Percentiles rank a stretch among this genome's conserved stretches.
These are phyloP conservation scores for Torymus aiolomorphi DNA, from an alignment of 2,888 invertebrate species.

Conservation along the genomic window DNA sequence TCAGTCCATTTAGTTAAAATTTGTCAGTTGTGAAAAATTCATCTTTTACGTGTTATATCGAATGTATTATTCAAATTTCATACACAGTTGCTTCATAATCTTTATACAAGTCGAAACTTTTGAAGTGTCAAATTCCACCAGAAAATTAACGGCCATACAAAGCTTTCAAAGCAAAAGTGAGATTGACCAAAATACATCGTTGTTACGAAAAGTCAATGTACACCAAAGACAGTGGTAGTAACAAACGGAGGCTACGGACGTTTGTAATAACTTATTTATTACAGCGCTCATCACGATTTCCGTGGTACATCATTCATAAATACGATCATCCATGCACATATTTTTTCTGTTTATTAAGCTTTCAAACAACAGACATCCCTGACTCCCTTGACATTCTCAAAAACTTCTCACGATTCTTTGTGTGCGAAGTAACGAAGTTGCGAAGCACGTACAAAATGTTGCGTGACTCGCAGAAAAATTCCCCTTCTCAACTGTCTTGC, in stretches of 20 bases:
- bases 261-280: constrained; percentile 62
- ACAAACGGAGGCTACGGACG: constrained; percentile 43
- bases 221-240: constrained; percentile 39
- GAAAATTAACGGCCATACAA: constrained; percentile 1
- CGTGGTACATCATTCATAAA: constrained; percentile 60
- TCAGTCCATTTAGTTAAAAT: constrained; percentile 35
- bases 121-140: background rate
- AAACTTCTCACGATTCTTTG: constrained; percentile 20
- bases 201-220: constrained; percentile 24
- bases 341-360: constrained; percentile 29
- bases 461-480: constrained; percentile 31
- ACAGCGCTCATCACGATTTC: constrained; percentile 55
- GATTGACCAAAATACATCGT: constrained; percentile 10
- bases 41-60: constrained; percentile 24
- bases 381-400: constrained; percentile 16
- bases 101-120: constrained; percentile 15
- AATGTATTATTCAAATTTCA: constrained; percentile 21
- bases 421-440: constrained; percentile 15
- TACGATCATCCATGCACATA: constrained; percentile 49
- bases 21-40: constrained; percentile 31
- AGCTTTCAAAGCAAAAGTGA: background rate
- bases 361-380: constrained; percentile 3
- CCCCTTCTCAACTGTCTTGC: constrained; percentile 1
- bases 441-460: constrained; percentile 27
- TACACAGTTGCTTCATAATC: constrained; percentile 8